Base-by-base conservation (phyloP, 2,888 invertebrate genomes). In the Branchipolynoe longqiensis region DNA sequence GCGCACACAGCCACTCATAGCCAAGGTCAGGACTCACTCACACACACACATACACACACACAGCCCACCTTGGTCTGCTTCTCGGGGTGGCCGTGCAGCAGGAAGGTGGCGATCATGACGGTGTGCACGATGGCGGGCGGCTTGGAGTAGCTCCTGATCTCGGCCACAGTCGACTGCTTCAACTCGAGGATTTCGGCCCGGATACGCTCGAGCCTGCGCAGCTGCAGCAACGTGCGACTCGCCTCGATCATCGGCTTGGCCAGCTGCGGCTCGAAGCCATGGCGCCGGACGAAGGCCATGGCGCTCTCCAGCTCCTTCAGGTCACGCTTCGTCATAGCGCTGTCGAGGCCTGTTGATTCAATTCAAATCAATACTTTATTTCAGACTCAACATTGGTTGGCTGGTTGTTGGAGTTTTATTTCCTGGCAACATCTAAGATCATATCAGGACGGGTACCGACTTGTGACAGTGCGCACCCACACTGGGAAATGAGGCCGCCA, bases 81-180 rank as follows among this genome's bases (percentile, higher is more conserved):
- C 87, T 93, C 92, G 81, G 88, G 89, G 86, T 92, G 91, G 0
- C 93, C 93, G 25, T 92, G 89, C 56, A 93, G 78, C 12, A 92
- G 83, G 74, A 93, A 90, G 0, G 92, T 91, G 0, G 90, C 92
- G 78, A 90, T 90, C 92, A 93, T 92, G 41, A 92, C 91, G 1
- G 85, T 88, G 84, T 92, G 91, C 28, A 93, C 91, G 38, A 90
- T 89, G 1, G 87, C 86, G 14, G 90, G 91, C 2, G 93, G 93
- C 31, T 90, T 90, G 12, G 89, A 85, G 86, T 92, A 92, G 8
- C 91, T 91, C 12, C 91, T 87, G 82, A 93, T 92, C 86, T 93
- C 93, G 0, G 93, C 91, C 40, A 93, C 92, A 3, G 92, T 92
- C 38, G 90, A 89, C 87, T 93, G 92, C 84, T 92, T 91, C 85